A percentile compares a stretch with the other conserved stretches of the same genome.
These are phyloP conservation scores for Leptinotarsa defecta DNA, from an alignment of 1,140 invertebrate genomes.

Conservation along the genomic window DNA sequence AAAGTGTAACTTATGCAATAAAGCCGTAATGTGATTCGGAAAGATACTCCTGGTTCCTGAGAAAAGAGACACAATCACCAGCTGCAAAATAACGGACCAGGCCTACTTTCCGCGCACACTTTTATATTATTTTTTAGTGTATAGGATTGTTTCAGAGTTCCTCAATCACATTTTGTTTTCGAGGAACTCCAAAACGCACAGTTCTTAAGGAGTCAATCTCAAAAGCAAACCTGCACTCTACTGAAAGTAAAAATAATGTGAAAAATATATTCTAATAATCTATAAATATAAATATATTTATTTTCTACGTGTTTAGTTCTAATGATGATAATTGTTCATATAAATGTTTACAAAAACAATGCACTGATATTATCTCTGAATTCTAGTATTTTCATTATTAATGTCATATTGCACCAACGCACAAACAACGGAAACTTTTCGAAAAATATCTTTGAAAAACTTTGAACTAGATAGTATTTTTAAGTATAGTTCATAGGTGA, in stretches of 20 bases:
- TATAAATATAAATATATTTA: slow-evolving; percentile 45
- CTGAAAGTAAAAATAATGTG: slow-evolving; percentile 34
- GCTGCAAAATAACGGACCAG: neutral
- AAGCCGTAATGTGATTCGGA: slow-evolving; percentile 28
- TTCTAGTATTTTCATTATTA: slow-evolving; percentile 44
- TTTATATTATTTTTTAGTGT: neutral
- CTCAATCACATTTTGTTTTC: neutral
- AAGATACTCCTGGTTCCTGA: slow-evolving; percentile 8
- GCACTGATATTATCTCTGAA: slow-evolving; percentile 47
- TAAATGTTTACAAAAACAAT: slow-evolving; percentile 47
- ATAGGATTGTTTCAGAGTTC: neutral
- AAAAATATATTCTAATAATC: slow-evolving; percentile 42
- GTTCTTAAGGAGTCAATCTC: slow-evolving; percentile 42
- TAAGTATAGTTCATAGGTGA: no score
- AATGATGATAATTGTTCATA: slow-evolving; percentile 42
- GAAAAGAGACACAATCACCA: slow-evolving; percentile 49
- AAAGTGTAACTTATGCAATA: slow-evolving; percentile 43
- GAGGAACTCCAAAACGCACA: slow-evolving; percentile 20
- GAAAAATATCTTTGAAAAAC: neutral
- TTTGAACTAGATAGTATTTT: no score
- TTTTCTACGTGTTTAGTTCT: slow-evolving; percentile 47
- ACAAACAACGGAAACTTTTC: slow-evolving; percentile 29
- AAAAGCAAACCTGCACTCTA: slow-evolving; percentile 40
- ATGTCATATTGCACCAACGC: slow-evolving; percentile 48
- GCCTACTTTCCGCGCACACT: neutral